Conservation (phyloP, 1,140 invertebrate species). For the Sweltsa coloradensis region DNA sequence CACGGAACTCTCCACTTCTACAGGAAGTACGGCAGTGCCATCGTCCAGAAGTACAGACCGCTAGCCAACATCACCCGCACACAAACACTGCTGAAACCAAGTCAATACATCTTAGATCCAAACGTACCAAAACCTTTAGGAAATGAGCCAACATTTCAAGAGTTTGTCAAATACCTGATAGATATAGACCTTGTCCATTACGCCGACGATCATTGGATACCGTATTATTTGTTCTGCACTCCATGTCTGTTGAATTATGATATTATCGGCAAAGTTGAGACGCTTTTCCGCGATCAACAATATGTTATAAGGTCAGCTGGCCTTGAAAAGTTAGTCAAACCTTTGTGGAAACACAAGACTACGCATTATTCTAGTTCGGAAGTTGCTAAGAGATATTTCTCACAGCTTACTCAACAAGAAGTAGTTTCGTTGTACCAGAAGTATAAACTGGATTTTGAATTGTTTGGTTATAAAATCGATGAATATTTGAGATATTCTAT, state of each 20-base stretch:
- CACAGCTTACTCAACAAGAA: constrained; percentile 41
- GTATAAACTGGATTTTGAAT: constrained; percentile 59
- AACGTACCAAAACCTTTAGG: constrained; percentile 28
- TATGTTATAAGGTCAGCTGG: constrained; percentile 47
- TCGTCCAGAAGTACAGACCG: constrained; percentile 37
- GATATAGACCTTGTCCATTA: constrained; percentile 30
- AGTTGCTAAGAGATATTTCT: constrained; percentile 41
- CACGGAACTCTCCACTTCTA: constrained; percentile 42
- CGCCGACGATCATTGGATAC: constrained; percentile 57
- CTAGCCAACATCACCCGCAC: constrained; percentile 22
- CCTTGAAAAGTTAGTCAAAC: constrained; percentile 38
- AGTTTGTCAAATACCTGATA: constrained; percentile 38
- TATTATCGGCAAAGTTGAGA: constrained; percentile 53
- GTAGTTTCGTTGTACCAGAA: constrained; percentile 49
- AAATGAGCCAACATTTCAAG: constrained; percentile 51
- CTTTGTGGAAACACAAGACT: constrained; percentile 30
- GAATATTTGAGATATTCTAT: constrained; percentile 28
- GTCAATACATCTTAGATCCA: constrained; percentile 21
- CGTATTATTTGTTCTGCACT: constrained; percentile 56
- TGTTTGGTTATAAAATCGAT: constrained; percentile 36
- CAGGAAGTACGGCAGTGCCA: constrained; percentile 39
- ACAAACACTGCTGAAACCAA: background rate
- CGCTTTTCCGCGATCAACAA: constrained; percentile 49
- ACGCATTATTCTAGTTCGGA: constrained; percentile 22
- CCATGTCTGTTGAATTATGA: constrained; percentile 57